Base-by-base conservation (phyloP, 2,888 invertebrate species). In the Drosophila kambysellisi region DNA sequence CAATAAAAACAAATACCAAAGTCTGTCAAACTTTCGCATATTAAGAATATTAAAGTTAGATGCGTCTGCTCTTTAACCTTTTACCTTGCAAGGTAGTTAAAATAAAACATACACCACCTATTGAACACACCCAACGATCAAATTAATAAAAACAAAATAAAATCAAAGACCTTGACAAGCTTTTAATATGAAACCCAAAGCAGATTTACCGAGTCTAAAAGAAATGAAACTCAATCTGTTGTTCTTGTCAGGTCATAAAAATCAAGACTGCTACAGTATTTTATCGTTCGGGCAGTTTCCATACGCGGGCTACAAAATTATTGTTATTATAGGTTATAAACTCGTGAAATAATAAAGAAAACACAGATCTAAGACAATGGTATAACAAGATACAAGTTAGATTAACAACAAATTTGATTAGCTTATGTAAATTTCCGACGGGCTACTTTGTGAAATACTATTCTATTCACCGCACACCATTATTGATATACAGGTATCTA, bases 361-460 rank as follows among this genome's bases (percentile, higher is more conserved):
- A 15, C 32, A 17, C n/a, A 7, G 6, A 46, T 29, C n/a, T 52
- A 29, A 63, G 15, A 56, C 56, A 59, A 56, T 66, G n/a, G 35
- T 35, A 12, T 11, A 73, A 48, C 39, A 51, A 51, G 20, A 54
- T 17, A 12, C 4, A 46, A 65, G 60, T 61, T 70, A 15, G 33
- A 35, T 33, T 39, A 64, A 25, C 48, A 46, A 70, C 70, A 59
- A 59, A 37, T 25, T 62, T 51, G 30, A 37, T 56, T 61, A 50
- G 25, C 20, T 70, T 75, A 79, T 70, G 70, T 48, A 58, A 75
- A 78, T 78, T 61, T 51, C 33, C 35, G 29, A 8, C 35, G 53
- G 66, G 53, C 59, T 56, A 62, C 41, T 50, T 69, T 57, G 12
- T 62, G 20, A 70, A 66, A 64, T 59, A 50, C 48, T 51, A 35